phyloP scores from a whole-genome alignment of 1,140 invertebrate genomes.

The Marisa cornuarietis region DNA sequence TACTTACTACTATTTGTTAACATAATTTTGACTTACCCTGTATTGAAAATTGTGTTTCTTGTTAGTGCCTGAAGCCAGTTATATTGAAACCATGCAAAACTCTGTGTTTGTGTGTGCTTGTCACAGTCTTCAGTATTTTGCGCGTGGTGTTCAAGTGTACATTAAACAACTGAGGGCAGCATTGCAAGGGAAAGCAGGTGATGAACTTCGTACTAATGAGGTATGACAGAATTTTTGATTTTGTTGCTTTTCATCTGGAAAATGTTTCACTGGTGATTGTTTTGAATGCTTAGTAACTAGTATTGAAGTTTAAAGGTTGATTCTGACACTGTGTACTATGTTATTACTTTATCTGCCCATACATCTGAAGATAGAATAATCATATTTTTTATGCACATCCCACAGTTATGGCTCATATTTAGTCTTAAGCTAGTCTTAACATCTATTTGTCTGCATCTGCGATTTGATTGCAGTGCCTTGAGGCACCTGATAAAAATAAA shows the following conservation, averaged over 20 bases:
- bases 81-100: not conserved
- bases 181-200: conserved; percentile 79
- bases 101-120: conserved; percentile 25
- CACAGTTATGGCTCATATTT: not conserved
- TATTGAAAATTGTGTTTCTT: conserved; percentile 5
- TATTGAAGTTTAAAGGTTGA: not conserved
- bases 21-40: too few species aligned
- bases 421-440: not conserved
- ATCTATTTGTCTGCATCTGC: not conserved
- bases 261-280: not conserved
- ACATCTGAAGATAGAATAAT: too few species aligned
- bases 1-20: too few species aligned
- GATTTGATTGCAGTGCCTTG: not conserved
- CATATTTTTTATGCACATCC: not conserved
- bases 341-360: too few species aligned
- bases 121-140: conserved; percentile 86
- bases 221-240: conserved; percentile 36
- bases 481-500: conserved; percentile 12
- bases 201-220: conserved; percentile 67
- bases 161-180: conserved; percentile 90
- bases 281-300: not conserved
- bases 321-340: not conserved
- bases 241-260: too few species aligned
- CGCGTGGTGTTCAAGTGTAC: conserved; percentile 89
- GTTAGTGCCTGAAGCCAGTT: too few species aligned